A percentile compares a stretch with the other conserved stretches of the same genome.
Evolutionary conservation across 2,888 invertebrate species (phyloP).

Genomic region (Crocallis elinguaria): DNA sequence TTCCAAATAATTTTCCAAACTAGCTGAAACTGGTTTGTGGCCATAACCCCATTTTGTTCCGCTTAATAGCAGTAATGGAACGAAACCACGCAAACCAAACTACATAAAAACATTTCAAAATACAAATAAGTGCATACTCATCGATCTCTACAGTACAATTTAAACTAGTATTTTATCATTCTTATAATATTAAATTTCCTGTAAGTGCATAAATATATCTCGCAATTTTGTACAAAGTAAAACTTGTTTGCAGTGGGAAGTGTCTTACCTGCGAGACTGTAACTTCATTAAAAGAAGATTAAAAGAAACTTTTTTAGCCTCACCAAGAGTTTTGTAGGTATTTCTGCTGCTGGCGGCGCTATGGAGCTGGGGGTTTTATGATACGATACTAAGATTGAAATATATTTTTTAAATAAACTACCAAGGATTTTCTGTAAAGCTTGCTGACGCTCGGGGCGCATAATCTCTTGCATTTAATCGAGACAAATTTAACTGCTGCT

Average conservation of each 20-base stretch:
- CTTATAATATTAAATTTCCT: no score
- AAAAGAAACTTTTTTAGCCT: conserved; percentile 64
- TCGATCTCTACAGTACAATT: no score
- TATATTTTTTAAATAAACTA: conserved; percentile 41
- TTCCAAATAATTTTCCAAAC: no score
- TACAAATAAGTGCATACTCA: no score
- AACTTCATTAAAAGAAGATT: conserved; percentile 78
- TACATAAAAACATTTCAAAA: no score
- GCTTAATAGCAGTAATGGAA: no score
- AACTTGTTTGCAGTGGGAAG: conserved; percentile 54
- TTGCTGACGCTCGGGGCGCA: conserved; percentile 4
- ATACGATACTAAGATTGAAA: conserved; percentile 53
- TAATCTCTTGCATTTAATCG: no score
- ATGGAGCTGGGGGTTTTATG: conserved; percentile 49
- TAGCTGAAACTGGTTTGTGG: no score
- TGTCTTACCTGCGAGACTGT: conserved; percentile 60
- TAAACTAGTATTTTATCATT: no score
- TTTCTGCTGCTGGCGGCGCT: conserved; percentile 33
- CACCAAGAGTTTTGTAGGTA: conserved; percentile 56
- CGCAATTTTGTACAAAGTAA: conserved; percentile 28
- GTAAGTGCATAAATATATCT: not conserved
- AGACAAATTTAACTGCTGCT: no score
- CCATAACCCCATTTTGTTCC: no score
- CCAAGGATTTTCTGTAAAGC: not conserved
- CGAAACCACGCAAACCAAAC: no score